Conservation (phyloP, 2,113 vertebrate species). For the Kryptolebias marmoratus region DNA sequence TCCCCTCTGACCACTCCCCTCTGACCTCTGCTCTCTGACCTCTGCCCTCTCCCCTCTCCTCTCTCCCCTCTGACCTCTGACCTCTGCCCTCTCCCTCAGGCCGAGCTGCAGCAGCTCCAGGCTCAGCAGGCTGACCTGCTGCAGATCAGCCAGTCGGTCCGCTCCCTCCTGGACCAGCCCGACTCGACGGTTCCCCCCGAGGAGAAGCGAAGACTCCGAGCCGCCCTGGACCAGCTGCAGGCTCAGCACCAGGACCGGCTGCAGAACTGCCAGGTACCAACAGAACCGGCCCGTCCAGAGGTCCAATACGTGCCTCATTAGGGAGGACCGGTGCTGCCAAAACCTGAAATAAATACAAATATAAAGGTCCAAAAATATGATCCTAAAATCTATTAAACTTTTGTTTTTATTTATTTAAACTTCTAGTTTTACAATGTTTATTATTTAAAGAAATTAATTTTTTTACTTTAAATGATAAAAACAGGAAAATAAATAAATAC, state of each 20-base stretch:
- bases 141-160: conserved; percentile 86
- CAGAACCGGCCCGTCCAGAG: not conserved
- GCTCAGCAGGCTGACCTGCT: conserved; percentile 91
- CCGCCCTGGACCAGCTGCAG: conserved; percentile 82
- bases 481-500: too few relatives aligned
- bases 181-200: conserved; percentile 82
- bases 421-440: too few relatives aligned
- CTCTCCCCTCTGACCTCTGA: not conserved
- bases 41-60: not conserved
- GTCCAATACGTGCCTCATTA: too few relatives aligned
- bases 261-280: conserved; percentile 79
- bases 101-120: conserved; percentile 88
- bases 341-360: too few relatives aligned
- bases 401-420: too few relatives aligned
- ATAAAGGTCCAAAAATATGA: too few relatives aligned
- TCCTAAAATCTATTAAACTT: too few relatives aligned
- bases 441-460: too few relatives aligned
- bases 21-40: not conserved
- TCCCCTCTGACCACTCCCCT: too few relatives aligned
- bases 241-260: conserved; percentile 82
- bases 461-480: too few relatives aligned
- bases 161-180: conserved; percentile 87
- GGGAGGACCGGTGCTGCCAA: too few relatives aligned
- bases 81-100: conserved; percentile 66
- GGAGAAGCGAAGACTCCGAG: conserved; percentile 81